A percentile compares a stretch with the other conserved stretches of the same genome.
Evolutionary conservation across 2,888 invertebrate genomes (phyloP).

Genomic region (Anorthoa munda): DNA sequence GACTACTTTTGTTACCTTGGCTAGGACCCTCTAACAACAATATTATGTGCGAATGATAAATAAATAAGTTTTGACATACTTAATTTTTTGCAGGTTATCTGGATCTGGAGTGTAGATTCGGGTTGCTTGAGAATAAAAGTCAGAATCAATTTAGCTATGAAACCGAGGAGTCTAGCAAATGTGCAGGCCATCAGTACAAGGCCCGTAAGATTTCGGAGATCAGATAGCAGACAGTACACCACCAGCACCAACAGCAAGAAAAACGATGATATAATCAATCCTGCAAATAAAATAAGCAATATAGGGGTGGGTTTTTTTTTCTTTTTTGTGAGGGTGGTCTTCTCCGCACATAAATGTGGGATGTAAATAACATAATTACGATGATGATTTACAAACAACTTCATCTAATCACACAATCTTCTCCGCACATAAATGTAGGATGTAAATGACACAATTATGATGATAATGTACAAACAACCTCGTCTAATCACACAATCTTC

Average conservation of each 20-base stretch:
- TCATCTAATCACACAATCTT: too few relatives aligned
- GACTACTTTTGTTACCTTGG: too few relatives aligned
- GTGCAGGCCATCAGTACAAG: conserved; percentile 49
- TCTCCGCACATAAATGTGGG: too few relatives aligned
- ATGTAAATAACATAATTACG: too few relatives aligned
- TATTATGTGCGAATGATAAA: background rate
- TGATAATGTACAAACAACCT: too few relatives aligned
- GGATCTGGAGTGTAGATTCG: fast-evolving
- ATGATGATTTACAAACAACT: too few relatives aligned
- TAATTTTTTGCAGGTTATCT: conserved; percentile 8
- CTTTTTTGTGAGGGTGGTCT: too few relatives aligned
- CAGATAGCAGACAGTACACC: conserved; percentile 71
- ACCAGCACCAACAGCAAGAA: conserved; percentile 72
- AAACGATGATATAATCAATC: conserved; percentile 68
- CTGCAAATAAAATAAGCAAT: conserved; percentile 57
- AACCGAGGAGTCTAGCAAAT: conserved; percentile 14
- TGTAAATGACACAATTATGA: too few relatives aligned
- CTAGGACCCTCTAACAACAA: too few relatives aligned
- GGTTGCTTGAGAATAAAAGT: fast-evolving
- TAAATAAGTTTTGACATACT: conserved; percentile 18
- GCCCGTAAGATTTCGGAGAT: conserved; percentile 63
- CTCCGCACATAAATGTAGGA: too few relatives aligned
- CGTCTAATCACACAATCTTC: too few relatives aligned
- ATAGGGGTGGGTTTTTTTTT: too few relatives aligned
- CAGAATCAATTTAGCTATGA: background rate